Evolutionary conservation across 2,797 vertebrate genomes (phyloP), one percentile per base, ranked within the genome.

Genomic region (Myiotriccus ornatus): DNA sequence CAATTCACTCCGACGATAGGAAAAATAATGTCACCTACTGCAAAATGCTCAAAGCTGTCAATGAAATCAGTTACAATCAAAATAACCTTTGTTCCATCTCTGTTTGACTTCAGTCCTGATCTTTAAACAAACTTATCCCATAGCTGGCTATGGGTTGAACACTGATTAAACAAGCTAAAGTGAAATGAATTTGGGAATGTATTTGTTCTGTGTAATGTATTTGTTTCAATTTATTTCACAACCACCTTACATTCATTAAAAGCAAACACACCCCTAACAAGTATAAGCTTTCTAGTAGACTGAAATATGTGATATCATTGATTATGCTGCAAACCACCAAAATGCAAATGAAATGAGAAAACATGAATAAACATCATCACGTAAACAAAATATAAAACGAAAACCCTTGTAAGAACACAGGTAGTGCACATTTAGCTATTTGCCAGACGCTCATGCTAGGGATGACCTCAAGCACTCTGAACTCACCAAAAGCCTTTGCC

Each of bases 271-370:
- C 1, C 23, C 35, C 17, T 39, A 62, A 20, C 8, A 70, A 70
- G 10, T 7, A 39, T 39, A 79, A 77, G 18, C n/a, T 84, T 82
- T 59, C 44, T 52, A 77, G 30, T 5, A 59, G 24, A 74, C 37
- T 52, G 43, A 92, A 80, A 87, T 23, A 43, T 1, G 3, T 14
- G 75, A 50, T 60, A 63, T 12, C 35, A 74, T 30, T 39, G 30
- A 80, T 63, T 69, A 84, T 57, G 25, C 44, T 73, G 28, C 77
- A 87, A 92, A 69, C 12, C 19, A 79, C 73, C 34, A 90, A 95
- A 95, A 90, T 77, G 63, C 53, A 89, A 94, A 90, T 30, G 16
- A 43, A 85, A 89, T 15, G 12, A 95, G 49, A 87, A 87, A 82
- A 70, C 32, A 24, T 57, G 34, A 60, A 74, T 46, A 39, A 77